Conservation (phyloP, 2,797 vertebrate genomes). For the Onychomys torridus region DNA sequence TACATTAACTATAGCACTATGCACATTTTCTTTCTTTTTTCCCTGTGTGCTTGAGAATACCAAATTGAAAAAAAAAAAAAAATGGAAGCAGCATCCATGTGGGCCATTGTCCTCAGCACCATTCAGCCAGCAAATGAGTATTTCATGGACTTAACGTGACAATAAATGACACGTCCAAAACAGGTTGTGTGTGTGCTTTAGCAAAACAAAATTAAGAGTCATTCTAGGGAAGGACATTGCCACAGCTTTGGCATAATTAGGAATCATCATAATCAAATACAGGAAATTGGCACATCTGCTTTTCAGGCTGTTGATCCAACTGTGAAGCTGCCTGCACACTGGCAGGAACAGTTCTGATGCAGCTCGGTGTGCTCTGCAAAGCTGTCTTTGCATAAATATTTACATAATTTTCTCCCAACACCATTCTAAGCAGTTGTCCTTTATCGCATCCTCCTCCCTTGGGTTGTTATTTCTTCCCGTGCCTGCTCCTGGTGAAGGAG, state of each 20-base stretch:
- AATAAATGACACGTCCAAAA: conserved; percentile 73
- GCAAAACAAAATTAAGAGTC: conserved; percentile 86
- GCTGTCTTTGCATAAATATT: conserved; percentile 84
- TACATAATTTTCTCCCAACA: conserved; percentile 83
- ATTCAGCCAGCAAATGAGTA: conserved; percentile 69
- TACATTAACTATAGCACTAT: background rate
- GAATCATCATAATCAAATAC: conserved; percentile 88
- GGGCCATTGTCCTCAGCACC: conserved; percentile 67
- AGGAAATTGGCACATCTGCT: conserved; percentile 91
- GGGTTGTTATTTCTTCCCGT: conserved; percentile 70
- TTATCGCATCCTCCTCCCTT: conserved; percentile 78
- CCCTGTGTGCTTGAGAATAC: conserved; percentile 5
- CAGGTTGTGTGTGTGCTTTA: conserved; percentile 82
- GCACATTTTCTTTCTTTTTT: background rate
- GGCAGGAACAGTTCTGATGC: conserved; percentile 80
- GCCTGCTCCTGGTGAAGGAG: conserved; percentile 51
- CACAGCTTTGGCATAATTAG: conserved; percentile 88
- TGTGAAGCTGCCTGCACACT: conserved; percentile 79
- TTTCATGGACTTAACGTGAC: conserved; percentile 74
- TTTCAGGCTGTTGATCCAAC: conserved; percentile 85
- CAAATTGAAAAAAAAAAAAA: background rate
- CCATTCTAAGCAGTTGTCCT: conserved; percentile 76
- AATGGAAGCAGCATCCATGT: conserved; percentile 14
- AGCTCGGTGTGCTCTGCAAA: conserved; percentile 81
- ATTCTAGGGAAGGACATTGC: conserved; percentile 85